Conservation (phyloP, 2,797 vertebrate genomes). For the Allobates femoralis region DNA sequence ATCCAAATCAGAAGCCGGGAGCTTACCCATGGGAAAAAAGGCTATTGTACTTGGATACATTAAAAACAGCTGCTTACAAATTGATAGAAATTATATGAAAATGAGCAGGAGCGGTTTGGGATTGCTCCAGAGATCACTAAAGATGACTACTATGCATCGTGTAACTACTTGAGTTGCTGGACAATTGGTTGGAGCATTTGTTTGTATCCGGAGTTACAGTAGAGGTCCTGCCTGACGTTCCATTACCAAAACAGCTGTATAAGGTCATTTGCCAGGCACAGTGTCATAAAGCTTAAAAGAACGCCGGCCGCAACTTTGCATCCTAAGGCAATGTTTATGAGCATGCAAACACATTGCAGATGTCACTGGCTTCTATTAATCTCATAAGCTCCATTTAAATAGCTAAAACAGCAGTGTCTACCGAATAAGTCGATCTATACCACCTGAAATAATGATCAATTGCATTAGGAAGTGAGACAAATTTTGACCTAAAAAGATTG, state of each 20-base stretch:
- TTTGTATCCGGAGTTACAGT: background rate
- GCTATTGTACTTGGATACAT: background rate
- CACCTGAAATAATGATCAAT: background rate
- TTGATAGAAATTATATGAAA: background rate
- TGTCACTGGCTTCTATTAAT: background rate
- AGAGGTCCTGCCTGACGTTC: background rate
- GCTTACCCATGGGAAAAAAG: background rate
- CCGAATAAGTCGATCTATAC: background rate
- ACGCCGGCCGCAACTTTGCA: background rate
- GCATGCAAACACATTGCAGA: background rate
- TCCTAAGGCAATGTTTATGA: background rate
- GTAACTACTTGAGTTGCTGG: background rate
- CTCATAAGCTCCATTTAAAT: background rate
- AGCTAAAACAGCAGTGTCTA: background rate
- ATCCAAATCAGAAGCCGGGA: background rate
- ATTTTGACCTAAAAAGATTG: background rate
- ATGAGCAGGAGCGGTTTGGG: background rate
- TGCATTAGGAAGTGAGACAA: background rate
- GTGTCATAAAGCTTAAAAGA: background rate
- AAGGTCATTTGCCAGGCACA: background rate
- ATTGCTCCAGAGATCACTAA: background rate
- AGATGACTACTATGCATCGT: background rate
- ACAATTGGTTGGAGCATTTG: background rate
- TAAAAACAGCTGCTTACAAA: background rate
- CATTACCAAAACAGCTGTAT: background rate